These are phyloP conservation scores for Emmelina monodactyla DNA, from an alignment of 2,888 invertebrate species.

Conservation along the genomic window DNA sequence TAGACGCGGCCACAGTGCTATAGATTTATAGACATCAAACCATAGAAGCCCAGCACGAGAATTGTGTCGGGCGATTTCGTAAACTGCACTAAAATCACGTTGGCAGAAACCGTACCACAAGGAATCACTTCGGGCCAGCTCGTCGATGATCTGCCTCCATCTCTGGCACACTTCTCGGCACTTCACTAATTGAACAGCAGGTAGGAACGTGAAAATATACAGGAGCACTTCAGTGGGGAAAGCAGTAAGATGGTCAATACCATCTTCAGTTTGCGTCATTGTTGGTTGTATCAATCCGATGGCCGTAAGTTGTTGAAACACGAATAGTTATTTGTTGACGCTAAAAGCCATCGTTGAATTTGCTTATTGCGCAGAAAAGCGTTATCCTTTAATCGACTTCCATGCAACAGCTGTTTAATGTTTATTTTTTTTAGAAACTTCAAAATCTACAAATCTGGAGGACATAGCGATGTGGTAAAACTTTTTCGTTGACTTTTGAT, in stretches of 20 bases:
- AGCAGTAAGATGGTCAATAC: constrained; percentile 12
- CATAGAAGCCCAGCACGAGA: constrained; percentile 22
- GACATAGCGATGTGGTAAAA: not conserved
- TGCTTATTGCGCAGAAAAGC: not conserved
- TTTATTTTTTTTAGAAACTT: constrained; percentile 1
- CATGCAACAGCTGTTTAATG: not conserved
- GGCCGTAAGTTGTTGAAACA: not conserved
- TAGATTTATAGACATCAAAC: constrained; percentile 36
- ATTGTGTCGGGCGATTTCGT: constrained; percentile 24
- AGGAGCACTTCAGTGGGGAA: constrained; percentile 36
- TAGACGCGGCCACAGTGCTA: constrained; percentile 35
- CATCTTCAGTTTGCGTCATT: constrained; percentile 15
- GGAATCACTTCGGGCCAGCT: constrained; percentile 21
- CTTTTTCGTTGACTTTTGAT: no score
- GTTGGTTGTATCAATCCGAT: not conserved
- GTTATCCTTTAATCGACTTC: not conserved
- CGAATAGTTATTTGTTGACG: not conserved
- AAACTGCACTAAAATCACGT: constrained; percentile 25
- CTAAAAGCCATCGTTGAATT: not conserved
- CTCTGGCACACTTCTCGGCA: constrained; percentile 34
- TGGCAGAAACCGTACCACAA: constrained; percentile 32
- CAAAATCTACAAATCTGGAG: no score
- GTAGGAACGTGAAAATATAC: constrained; percentile 29
- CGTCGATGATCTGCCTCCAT: constrained; percentile 38
- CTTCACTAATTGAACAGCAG: constrained; percentile 26